A percentile compares a stretch with the other conserved stretches of the same genome.
Evolutionary conservation across 2,113 vertebrate species (phyloP).

Genomic region (Otocyon megalotis): DNA sequence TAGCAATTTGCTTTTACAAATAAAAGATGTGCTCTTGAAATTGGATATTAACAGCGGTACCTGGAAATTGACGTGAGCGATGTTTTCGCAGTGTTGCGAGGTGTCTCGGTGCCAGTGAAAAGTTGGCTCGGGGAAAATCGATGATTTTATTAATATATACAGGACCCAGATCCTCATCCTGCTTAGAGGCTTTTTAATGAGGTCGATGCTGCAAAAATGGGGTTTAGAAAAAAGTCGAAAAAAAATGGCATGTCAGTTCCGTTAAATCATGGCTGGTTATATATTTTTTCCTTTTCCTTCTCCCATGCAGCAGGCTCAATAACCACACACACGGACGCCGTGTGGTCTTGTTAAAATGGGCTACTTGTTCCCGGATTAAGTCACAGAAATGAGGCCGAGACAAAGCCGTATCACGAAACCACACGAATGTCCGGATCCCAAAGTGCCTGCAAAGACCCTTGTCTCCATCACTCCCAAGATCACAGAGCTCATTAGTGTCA

Average conservation of each 20-base stretch:
- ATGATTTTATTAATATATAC: slow-evolving; percentile 63
- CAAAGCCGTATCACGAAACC: accelerated
- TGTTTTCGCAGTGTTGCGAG: slow-evolving; percentile 1
- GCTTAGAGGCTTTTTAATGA: slow-evolving; percentile 71
- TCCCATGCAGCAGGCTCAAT: neutral
- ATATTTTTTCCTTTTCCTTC: neutral
- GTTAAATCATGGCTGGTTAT: neutral
- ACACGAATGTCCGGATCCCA: neutral
- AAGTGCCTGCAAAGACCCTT: accelerated
- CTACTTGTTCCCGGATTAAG: neutral
- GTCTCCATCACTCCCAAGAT: accelerated
- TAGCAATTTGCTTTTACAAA: slow-evolving; percentile 82
- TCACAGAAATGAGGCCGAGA: accelerated
- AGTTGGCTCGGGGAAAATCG: neutral
- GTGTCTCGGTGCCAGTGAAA: neutral
- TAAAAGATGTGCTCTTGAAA: slow-evolving; percentile 74
- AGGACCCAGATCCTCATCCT: slow-evolving; percentile 5
- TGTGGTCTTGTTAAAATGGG: neutral
- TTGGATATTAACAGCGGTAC: slow-evolving; percentile 43
- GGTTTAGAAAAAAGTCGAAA: slow-evolving; percentile 20
- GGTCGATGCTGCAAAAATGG: slow-evolving; percentile 16
- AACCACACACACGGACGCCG: accelerated
- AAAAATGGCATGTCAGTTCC: neutral
- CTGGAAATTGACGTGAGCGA: slow-evolving; percentile 35
- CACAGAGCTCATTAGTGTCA: neutral